Evolutionary conservation across 2,888 invertebrate species (phyloP).

Genomic region (Lithophane leautieri): DNA sequence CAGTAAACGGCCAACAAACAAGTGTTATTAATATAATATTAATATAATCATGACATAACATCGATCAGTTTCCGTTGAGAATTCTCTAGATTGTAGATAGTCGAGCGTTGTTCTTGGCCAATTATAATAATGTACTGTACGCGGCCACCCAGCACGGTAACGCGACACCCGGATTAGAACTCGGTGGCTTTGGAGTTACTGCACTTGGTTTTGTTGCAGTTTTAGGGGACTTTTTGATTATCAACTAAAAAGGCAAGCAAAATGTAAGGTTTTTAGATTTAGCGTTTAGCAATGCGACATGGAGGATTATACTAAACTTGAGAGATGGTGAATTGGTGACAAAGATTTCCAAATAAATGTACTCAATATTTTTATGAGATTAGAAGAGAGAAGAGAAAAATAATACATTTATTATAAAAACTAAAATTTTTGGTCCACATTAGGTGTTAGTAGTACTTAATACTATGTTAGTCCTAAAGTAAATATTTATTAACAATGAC

Average conservation of each 20-base stretch:
- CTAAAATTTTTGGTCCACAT: neutral
- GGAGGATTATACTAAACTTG: neutral
- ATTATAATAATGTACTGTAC: slow-evolving; percentile 79
- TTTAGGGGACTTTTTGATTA: slow-evolving; percentile 14
- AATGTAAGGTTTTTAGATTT: neutral
- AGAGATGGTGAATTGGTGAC: neutral
- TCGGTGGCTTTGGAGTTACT: slow-evolving; percentile 66
- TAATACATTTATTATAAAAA: neutral
- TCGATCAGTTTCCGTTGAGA: slow-evolving; percentile 74
- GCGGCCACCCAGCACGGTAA: slow-evolving; percentile 85
- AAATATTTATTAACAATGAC: neutral
- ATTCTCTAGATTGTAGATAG: slow-evolving; percentile 76
- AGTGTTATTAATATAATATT: slow-evolving; percentile 68
- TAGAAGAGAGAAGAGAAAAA: no score
- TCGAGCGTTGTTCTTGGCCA: slow-evolving; percentile 76
- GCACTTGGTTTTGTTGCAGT: slow-evolving; percentile 33
- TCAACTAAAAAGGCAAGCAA: neutral
- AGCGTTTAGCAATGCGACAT: neutral
- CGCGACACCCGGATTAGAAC: slow-evolving; percentile 83
- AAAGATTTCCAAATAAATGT: neutral
- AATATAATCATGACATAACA: slow-evolving; percentile 70
- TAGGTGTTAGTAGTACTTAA: neutral
- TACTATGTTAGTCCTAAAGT: neutral
- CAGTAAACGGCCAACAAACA: slow-evolving; percentile 58
- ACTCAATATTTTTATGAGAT: neutral